These are phyloP conservation scores for Eubasilissa splendida DNA, from an alignment of 2,888 invertebrate species.

Conservation along the genomic window DNA sequence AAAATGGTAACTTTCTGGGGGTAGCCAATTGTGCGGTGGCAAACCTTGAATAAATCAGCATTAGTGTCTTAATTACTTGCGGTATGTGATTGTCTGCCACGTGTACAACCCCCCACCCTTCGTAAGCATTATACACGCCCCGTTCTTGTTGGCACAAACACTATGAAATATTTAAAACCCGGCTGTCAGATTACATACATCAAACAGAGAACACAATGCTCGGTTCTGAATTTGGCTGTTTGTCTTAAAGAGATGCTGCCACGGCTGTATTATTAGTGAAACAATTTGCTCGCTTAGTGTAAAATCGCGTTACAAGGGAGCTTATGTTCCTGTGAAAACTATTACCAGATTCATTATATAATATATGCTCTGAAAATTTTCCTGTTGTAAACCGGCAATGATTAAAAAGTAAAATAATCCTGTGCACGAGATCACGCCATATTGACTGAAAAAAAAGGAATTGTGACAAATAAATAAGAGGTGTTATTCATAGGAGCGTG, in stretches of 20 bases:
- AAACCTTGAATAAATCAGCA: not conserved
- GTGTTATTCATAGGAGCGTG: too few species aligned
- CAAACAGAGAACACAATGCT: not conserved
- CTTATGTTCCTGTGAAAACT: constrained; percentile 31
- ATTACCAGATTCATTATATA: constrained; percentile 42
- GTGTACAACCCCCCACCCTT: not conserved
- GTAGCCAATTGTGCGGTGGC: too few species aligned
- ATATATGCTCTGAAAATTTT: constrained; percentile 30
- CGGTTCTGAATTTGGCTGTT: not conserved
- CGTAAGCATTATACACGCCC: not conserved
- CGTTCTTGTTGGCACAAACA: not conserved
- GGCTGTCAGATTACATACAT: not conserved
- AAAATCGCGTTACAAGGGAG: constrained; percentile 35
- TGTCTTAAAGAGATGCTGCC: not conserved
- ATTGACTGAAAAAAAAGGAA: not conserved
- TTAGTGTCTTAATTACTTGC: constrained; percentile 12
- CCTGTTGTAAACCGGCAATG: not conserved
- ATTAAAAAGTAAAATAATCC: not conserved
- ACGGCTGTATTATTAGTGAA: not conserved
- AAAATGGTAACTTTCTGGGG: too few species aligned
- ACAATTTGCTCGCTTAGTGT: not conserved
- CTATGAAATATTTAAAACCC: not conserved
- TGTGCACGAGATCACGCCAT: not conserved
- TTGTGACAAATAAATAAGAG: too few species aligned
- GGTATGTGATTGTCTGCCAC: constrained; percentile 4